Conservation (phyloP, 1,140 invertebrate species). For the Diachasma alloeum region DNA sequence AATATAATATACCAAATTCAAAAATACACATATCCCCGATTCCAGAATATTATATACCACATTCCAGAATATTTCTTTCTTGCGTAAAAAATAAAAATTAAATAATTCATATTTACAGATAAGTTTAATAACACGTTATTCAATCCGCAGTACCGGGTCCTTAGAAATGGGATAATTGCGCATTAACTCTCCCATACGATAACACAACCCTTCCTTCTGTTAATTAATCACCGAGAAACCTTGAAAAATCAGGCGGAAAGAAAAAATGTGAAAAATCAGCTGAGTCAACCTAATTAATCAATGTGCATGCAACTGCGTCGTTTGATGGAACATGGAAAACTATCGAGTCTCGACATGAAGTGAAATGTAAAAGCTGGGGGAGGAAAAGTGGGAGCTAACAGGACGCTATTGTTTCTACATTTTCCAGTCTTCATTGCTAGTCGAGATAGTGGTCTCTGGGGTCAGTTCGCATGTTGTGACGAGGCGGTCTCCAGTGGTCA, state of each 20-base stretch:
- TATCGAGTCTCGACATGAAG: neutral
- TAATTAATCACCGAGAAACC: neutral
- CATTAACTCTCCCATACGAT: neutral
- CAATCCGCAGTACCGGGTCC: neutral
- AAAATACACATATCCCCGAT: no score
- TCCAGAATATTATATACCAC: no score
- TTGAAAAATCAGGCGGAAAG: neutral
- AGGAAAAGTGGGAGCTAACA: neutral
- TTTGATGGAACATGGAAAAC: neutral
- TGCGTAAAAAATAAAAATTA: neutral
- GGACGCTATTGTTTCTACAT: neutral
- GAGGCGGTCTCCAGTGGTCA: conserved; percentile 63
- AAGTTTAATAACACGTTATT: neutral
- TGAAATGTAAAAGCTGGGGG: neutral
- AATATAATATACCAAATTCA: no score
- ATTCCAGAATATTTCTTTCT: no score
- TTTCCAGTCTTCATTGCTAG: neutral
- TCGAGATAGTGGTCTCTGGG: conserved; percentile 17
- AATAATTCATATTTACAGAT: neutral
- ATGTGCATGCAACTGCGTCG: neutral
- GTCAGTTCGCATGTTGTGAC: conserved; percentile 58
- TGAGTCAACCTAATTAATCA: neutral
- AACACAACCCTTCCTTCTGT: neutral
- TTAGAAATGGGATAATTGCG: neutral
- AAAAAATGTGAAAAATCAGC: neutral